Conservation (phyloP, 2,888 invertebrate genomes). For the Papilio elwesi region DNA sequence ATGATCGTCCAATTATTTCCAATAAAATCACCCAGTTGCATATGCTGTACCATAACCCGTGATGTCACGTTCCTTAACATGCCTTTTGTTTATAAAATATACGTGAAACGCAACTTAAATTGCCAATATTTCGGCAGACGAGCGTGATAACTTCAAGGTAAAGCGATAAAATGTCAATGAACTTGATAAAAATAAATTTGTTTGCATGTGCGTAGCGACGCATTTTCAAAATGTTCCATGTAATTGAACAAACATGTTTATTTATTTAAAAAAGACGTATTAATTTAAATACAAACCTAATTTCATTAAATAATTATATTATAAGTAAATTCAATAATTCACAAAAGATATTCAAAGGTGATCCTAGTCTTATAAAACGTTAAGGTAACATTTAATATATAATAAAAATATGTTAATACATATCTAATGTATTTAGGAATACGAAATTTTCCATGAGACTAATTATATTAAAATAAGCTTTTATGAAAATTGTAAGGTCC, state of each 20-base stretch:
- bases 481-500: no score
- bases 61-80: slow-evolving; percentile 27
- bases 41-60: slow-evolving; percentile 3
- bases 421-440: no score
- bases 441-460: no score
- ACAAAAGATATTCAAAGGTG: no score
- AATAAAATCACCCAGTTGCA: slow-evolving; percentile 40
- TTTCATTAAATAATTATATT: slow-evolving; percentile 1
- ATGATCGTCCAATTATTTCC: slow-evolving; percentile 42
- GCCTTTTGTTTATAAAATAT: slow-evolving; percentile 33
- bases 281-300: background rate
- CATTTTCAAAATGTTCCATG: slow-evolving; percentile 44
- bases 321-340: background rate
- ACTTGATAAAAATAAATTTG: slow-evolving; percentile 70
- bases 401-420: no score
- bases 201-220: slow-evolving; percentile 47
- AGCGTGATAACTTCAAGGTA: slow-evolving; percentile 73
- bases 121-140: slow-evolving; percentile 60
- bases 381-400: no score
- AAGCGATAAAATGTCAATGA: slow-evolving; percentile 76
- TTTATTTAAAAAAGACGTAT: background rate
- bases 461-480: background rate
- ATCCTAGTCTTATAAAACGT: no score
- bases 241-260: slow-evolving; percentile 24
- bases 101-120: slow-evolving; percentile 39